Evolutionary conservation across 2,888 invertebrate species (phyloP), one percentile per base, ranked within the genome.

Genomic region (Venustoraphidia nigricollis): DNA sequence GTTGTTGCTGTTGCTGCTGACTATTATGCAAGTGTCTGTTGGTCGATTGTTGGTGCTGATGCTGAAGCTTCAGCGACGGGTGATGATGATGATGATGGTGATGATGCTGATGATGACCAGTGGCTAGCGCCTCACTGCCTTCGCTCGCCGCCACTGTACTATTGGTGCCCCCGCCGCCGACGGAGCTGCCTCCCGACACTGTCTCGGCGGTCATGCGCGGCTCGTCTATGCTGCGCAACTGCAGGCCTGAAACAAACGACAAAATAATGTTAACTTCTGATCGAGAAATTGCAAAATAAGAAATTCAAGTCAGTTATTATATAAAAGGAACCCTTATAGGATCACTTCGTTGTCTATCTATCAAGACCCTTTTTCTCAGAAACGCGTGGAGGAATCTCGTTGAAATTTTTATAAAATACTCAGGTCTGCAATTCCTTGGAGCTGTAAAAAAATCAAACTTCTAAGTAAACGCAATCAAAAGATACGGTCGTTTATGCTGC

Each of bases 151-250:
- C 79, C 77, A 73, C 77, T 75, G 70, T 73, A 51, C 42, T 51
- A 57, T 55, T 59, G 55, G 55, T 55, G 53, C 56, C 58, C 53
- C 56, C 55, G 53, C 67, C 72, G 77, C 70, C 73, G 77, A 75
- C 71, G 68, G 75, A 62, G 66, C 74, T 72, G 77, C 75, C 74
- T 75, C 77, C 70, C 69, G 47, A 34, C 34, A 43, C 47, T 42
- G 47, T 42, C 34, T 47, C 47, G 36, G 70, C 72, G 63, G 76
- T 74, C 72, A 77, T 77, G 65, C 81, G 77, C 68, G 82, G 81
- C 75, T 85, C 84, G 70, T 83, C 84, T 74, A 81, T 82, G 73
- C 84, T 83, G 73, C 86, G 84, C 76, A 87, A 73, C 70, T 85
- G 86, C 73, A 86, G 76, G 72, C 86, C 88, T 87, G 73, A 8